Evolutionary conservation across 2,888 invertebrate species (phyloP), one percentile per base, ranked within the genome.

Genomic region (Epirrhoe tristata): DNA sequence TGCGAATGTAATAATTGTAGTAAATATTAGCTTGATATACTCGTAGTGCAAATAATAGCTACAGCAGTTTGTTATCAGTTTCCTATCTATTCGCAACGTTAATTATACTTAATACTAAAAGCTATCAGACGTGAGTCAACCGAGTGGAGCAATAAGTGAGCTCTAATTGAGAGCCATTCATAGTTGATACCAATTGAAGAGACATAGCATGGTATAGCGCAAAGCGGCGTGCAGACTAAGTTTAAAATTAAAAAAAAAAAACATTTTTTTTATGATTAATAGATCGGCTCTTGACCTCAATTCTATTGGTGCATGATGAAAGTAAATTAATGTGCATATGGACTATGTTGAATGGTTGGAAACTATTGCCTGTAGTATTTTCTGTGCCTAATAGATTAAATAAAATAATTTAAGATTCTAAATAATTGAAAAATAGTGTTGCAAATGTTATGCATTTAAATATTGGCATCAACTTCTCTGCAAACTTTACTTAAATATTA

Each of bases 111-210:
- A 12, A 58, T 54, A 55, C 51, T 58, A 63, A 67, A 51, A 39
- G 67, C 62, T 51, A 67, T 67, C 55, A 62, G 14, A 50, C 31
- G 53, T 58, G 62, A 67, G 58, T 67, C 67, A 58, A 58, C 58
- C 24, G 39, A 54, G 53, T 66, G 51, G 43, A 61, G 59, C 59
- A 58, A 55, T 64, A 64, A 64, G 59, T 65, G 65, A 65, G 51
- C 65, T 65, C 62, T 63, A 67, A 67, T 67, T 67, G 54, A 56
- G 59, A 43, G 63, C 61, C 55, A 62, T 66, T 62, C 54, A 62
- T 58, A 66, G 62, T 55, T 56, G 62, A 59, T 67, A 55, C 50
- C 66, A 63, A 63, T 67, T 67, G 58, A 55, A 55, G 51, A 50
- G 43, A 52, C 52, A 43, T 43, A 56, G 24, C 32, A 50, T 32